Base-by-base conservation (phyloP, 2,113 vertebrate genomes). In the Etheostoma cragini region DNA sequence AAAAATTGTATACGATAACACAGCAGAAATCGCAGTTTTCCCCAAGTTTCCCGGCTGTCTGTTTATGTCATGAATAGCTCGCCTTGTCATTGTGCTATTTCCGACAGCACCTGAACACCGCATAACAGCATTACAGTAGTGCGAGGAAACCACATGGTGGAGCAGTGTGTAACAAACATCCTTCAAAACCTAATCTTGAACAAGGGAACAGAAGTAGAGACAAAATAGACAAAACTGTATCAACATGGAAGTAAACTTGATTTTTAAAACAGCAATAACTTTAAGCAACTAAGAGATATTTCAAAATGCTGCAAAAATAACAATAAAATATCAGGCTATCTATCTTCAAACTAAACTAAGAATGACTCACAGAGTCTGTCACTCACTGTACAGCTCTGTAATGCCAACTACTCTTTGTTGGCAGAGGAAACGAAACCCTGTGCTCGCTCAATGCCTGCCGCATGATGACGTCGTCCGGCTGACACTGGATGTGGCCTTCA, bases 401-500 rank as follows among this genome's bases (percentile, higher is more conserved):
- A 52, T 8, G 1, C 21, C 68, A n/a, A 30, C 22, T 30, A 47
- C 42, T 63, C 19, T 57, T 46, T 22, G 6, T 19, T 17, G 16
- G 64, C 26, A 54, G 52, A 66, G 47, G 19, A 79, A 62, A 68
- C 14, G 4, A 45, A 78, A 33, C 19, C 71, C 47, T 49, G 46
- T 6, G 3, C n/a, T 19, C 5, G 6, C 45, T 52, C 64, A 82
- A 52, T 71, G 68, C 72, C 42, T 15, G 54, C 76, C 2, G 13
- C 70, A 71, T 21, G 57, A 74, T 86, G 85, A 87, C 71, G 64
- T 87, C 21, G 30, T 64, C 53, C 72, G 72, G 72, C 81, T 87
- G 81, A 84, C 82, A 76, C 58, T 10, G 72, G 83, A 84, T 73
- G 78, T 88, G 80, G 63, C 68, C 78, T 69, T 87, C 66, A 78